phyloP scores from a whole-genome alignment of 2,888 invertebrate species.

The Ochropacha duplaris region DNA sequence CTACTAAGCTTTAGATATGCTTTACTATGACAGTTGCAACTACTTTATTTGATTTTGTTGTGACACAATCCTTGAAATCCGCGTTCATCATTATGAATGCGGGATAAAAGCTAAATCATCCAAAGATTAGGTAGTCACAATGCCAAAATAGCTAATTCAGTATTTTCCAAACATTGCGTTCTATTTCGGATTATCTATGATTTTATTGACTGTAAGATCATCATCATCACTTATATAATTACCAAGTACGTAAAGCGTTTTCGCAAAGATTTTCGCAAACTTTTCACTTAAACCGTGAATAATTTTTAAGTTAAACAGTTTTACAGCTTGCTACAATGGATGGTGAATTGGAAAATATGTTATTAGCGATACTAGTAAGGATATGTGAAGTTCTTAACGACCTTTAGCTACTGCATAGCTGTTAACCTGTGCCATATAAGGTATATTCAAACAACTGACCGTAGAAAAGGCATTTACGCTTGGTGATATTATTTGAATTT shows the following conservation, averaged over 20 bases:
- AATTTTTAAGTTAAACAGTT: not conserved
- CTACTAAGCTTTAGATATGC: not conserved
- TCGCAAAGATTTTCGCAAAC: not conserved
- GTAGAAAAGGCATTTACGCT: not conserved
- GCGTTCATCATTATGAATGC: too few relatives aligned
- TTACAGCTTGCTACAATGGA: not conserved
- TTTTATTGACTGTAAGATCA: too few relatives aligned
- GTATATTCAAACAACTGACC: not conserved
- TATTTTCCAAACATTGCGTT: too few relatives aligned
- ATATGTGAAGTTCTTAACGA: not conserved
- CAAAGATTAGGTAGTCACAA: too few relatives aligned
- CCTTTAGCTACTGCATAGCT: not conserved
- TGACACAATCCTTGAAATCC: too few relatives aligned
- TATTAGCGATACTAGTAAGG: not conserved
- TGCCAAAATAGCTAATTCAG: too few relatives aligned
- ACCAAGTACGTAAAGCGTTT: not conserved
- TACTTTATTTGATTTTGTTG: too few relatives aligned
- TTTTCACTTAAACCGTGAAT: not conserved
- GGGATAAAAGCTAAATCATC: too few relatives aligned
- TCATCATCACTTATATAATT: too few relatives aligned
- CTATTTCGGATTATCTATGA: too few relatives aligned
- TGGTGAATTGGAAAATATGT: not conserved
- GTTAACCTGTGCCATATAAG: not conserved
- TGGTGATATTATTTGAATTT: not conserved
- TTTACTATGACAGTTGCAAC: not conserved